Conservation (phyloP, 2,113 vertebrate species). For the Megaceryle maxima region DNA sequence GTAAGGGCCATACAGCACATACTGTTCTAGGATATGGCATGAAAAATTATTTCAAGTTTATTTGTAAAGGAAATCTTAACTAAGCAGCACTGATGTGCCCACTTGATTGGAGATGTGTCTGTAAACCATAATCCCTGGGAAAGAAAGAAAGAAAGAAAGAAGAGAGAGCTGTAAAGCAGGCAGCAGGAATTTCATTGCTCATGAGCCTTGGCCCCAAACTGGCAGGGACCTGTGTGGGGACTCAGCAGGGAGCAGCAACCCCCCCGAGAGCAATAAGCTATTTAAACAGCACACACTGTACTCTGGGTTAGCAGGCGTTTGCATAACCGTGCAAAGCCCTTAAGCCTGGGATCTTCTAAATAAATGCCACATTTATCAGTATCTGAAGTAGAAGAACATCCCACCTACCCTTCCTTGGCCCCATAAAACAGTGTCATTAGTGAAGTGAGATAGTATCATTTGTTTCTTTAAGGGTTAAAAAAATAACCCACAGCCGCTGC, state of each 20-base stretch:
- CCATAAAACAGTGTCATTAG: not conserved
- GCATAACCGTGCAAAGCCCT: not conserved
- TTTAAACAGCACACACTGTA: conserved; percentile 35
- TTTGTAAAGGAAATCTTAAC: not conserved
- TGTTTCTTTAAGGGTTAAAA: conserved; percentile 51
- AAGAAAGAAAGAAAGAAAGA: not conserved
- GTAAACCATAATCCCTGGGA: not conserved
- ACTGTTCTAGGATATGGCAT: not conserved
- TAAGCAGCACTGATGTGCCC: not conserved
- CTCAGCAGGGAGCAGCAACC: not conserved
- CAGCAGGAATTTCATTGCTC: not conserved
- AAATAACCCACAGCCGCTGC: not conserved
- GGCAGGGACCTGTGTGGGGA: not conserved
- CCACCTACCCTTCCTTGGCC: not conserved
- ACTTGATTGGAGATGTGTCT: not conserved
- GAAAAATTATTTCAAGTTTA: not conserved
- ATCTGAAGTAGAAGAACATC: not conserved
- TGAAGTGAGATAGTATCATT: not conserved
- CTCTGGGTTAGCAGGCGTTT: conserved; percentile 9
- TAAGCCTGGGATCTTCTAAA: not conserved
- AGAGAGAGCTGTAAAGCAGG: not conserved
- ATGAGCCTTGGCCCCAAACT: not conserved
- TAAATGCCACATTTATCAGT: conserved; percentile 8
- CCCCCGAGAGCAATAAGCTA: not conserved
- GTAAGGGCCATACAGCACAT: not conserved